Percentiles rank a stretch among this genome's conserved stretches.
Conservation (phyloP, 2,888 invertebrate genomes). For the Tinea trinotella region DNA sequence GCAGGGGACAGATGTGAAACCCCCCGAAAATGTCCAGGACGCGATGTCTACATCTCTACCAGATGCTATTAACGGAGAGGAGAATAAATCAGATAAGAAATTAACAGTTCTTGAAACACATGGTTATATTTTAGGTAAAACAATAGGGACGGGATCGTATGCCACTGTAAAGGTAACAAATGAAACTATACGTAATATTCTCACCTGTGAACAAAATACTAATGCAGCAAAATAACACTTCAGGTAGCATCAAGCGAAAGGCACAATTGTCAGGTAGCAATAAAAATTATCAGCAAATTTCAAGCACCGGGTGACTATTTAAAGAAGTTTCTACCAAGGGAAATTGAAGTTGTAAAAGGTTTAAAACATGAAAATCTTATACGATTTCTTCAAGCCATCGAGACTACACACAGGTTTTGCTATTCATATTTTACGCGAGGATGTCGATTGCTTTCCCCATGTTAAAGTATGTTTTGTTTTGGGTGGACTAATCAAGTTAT, state of each 20-base stretch:
- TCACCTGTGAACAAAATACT: no score
- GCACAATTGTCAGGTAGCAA: conserved; percentile 81
- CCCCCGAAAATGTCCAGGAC: conserved; percentile 65
- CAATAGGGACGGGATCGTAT: conserved; percentile 87
- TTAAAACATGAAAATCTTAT: conserved; percentile 85
- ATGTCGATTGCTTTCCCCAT: no score
- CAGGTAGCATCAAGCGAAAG: conserved; percentile 82
- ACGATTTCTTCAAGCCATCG: conserved; percentile 85
- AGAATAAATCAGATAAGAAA: conserved; percentile 56
- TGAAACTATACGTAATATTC: no score
- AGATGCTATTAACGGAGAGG: conserved; percentile 50
- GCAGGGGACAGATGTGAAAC: conserved; percentile 66
- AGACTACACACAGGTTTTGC: conserved; percentile 83
- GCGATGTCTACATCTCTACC: conserved; percentile 64
- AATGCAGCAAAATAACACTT: no score
- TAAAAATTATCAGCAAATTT: conserved; percentile 88
- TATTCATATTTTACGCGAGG: no score
- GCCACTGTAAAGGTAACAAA: conserved; percentile 85
- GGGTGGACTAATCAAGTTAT: no score
- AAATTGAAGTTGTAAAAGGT: conserved; percentile 87
- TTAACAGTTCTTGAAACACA: conserved; percentile 83
- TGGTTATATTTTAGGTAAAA: conserved; percentile 81
- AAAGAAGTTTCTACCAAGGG: conserved; percentile 84
- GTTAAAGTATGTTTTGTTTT: no score
- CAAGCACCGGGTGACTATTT: conserved; percentile 86